A percentile compares a stretch with the other conserved stretches of the same genome.
phyloP scores from a whole-genome alignment of 2,797 vertebrate genomes.

The Selene dorsalis region DNA sequence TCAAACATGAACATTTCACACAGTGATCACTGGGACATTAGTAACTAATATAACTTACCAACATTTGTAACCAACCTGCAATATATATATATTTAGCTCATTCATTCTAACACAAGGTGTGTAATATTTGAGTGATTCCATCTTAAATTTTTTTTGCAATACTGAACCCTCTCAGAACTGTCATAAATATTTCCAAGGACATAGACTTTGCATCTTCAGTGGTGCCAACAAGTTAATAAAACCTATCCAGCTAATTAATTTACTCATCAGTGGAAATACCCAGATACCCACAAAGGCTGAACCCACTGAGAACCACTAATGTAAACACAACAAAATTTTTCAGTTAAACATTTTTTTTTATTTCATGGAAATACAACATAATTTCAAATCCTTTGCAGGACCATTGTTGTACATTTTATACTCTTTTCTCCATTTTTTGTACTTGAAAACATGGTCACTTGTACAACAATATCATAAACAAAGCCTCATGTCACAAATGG shows the following conservation, averaged over 20 bases:
- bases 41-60: too few relatives aligned
- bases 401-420: conserved; percentile 85
- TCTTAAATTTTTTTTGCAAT: not conserved
- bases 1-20: too few relatives aligned
- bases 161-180: not conserved
- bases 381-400: conserved; percentile 84
- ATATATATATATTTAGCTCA: too few relatives aligned
- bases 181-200: not conserved
- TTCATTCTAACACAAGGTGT: too few relatives aligned
- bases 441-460: conserved; percentile 89
- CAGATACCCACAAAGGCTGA: not conserved
- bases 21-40: too few relatives aligned
- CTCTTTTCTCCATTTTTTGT: conserved; percentile 75
- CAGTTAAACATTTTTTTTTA: conserved; percentile 86
- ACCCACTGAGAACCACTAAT: not conserved
- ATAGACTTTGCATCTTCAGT: not conserved
- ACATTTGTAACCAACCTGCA: too few relatives aligned
- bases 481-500: conserved; percentile 88
- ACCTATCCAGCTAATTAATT: not conserved
- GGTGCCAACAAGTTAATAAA: not conserved
- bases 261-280: not conserved
- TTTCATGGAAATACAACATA: conserved; percentile 90
- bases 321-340: conserved; percentile 38
- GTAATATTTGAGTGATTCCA: not conserved
- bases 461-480: conserved; percentile 90